Conservation (phyloP, 2,113 vertebrate species). For the Apteryx owenii region DNA sequence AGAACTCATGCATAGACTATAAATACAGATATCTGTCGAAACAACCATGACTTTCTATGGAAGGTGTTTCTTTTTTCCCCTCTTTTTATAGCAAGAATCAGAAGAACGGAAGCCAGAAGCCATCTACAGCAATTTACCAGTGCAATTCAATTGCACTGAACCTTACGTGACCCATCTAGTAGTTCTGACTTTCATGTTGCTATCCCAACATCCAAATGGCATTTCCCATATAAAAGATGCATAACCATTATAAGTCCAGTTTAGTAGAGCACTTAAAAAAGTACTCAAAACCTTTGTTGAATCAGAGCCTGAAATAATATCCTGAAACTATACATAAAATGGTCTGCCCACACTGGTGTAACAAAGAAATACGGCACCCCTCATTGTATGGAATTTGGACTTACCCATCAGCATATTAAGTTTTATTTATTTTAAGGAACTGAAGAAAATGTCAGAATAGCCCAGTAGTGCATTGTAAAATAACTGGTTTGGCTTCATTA, state of each 20-base stretch:
- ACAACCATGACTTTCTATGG: background rate
- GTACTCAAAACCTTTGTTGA: background rate
- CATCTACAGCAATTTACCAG: background rate
- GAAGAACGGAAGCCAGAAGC: background rate
- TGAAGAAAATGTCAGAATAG: conserved; percentile 1
- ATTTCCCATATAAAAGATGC: background rate
- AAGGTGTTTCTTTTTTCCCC: background rate
- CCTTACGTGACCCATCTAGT: background rate
- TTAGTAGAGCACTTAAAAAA: background rate
- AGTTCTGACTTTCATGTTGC: background rate
- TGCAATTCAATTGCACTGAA: background rate
- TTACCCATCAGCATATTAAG: background rate
- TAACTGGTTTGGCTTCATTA: background rate
- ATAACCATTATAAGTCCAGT: background rate
- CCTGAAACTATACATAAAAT: background rate
- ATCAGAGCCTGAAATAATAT: background rate
- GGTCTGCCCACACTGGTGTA: background rate
- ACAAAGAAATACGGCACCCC: background rate
- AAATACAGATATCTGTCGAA: background rate
- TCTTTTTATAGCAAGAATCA: background rate
- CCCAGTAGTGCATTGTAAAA: background rate
- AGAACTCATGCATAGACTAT: background rate
- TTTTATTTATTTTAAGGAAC: background rate
- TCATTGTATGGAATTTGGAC: background rate
- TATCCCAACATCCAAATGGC: background rate